Conservation (phyloP, 2,888 invertebrate genomes). For the Macaria liturata region DNA sequence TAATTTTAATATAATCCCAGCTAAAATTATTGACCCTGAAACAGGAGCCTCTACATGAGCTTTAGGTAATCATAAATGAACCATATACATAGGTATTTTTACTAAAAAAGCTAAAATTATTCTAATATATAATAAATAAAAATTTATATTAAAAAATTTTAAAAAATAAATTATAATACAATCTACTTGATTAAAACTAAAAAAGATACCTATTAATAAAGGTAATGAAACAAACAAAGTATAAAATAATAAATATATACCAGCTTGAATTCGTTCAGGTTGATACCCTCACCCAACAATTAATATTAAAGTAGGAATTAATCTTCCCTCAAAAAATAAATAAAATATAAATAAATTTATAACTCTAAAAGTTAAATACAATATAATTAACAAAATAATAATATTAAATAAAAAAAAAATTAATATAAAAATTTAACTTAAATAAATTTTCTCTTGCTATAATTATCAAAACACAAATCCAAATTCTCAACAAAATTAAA, state of each 20-base stretch:
- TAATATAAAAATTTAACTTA: constrained; percentile 66
- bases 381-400: constrained; percentile 78
- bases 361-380: constrained; percentile 82
- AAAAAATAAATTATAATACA: constrained; percentile 81
- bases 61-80: constrained; percentile 88
- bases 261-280: constrained; percentile 86
- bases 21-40: constrained; percentile 89
- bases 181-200: constrained; percentile 64
- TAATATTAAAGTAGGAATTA: constrained; percentile 86
- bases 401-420: constrained; percentile 81
- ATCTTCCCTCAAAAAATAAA: constrained; percentile 87
- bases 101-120: constrained; percentile 86
- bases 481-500: constrained; percentile 83
- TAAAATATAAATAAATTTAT: constrained; percentile 86
- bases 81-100: constrained; percentile 87
- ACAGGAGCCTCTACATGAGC: constrained; percentile 91
- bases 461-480: constrained; percentile 84
- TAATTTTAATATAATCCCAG: constrained; percentile 88
- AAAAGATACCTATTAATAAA: constrained; percentile 83
- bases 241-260: constrained; percentile 87
- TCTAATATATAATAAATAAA: constrained; percentile 78
- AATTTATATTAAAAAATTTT: constrained; percentile 65
- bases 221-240: constrained; percentile 87
- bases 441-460: constrained; percentile 79
- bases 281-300: constrained; percentile 88